phyloP scores from a whole-genome alignment of 2,113 vertebrate species.

The Ophthalmolycus amberensis region DNA sequence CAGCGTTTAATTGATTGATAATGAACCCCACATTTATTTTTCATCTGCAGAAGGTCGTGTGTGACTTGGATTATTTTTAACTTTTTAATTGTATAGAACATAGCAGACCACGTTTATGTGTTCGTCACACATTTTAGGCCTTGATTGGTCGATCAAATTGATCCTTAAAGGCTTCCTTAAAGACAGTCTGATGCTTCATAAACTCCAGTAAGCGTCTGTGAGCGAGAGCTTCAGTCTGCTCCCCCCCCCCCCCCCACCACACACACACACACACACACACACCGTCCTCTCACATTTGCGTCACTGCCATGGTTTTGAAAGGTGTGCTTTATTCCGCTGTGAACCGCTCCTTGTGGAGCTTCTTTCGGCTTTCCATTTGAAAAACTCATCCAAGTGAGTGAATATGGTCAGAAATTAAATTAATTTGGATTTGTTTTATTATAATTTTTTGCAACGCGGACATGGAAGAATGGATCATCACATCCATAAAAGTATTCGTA shows the following conservation, averaged over 20 bases:
- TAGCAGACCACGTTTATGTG: neutral
- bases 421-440: neutral
- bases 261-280: no score
- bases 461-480: neutral
- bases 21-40: slow-evolving; percentile 7
- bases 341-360: slow-evolving; percentile 20
- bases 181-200: neutral
- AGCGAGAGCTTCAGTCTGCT: slow-evolving; percentile 14
- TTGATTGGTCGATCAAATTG: neutral
- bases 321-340: slow-evolving; percentile 42
- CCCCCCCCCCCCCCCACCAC: neutral
- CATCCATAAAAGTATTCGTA: neutral
- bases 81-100: neutral
- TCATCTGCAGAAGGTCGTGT: neutral
- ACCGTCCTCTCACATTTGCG: slow-evolving; percentile 22
- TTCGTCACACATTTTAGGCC: neutral
- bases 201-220: neutral
- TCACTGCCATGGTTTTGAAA: slow-evolving; percentile 39
- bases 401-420: neutral
- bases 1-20: neutral
- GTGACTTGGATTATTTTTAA: neutral
- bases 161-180: neutral
- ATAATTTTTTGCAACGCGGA: neutral
- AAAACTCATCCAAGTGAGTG: neutral
- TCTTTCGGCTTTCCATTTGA: neutral